Conservation (phyloP, 1,140 invertebrate genomes). For the Adoxophyes honmai region DNA sequence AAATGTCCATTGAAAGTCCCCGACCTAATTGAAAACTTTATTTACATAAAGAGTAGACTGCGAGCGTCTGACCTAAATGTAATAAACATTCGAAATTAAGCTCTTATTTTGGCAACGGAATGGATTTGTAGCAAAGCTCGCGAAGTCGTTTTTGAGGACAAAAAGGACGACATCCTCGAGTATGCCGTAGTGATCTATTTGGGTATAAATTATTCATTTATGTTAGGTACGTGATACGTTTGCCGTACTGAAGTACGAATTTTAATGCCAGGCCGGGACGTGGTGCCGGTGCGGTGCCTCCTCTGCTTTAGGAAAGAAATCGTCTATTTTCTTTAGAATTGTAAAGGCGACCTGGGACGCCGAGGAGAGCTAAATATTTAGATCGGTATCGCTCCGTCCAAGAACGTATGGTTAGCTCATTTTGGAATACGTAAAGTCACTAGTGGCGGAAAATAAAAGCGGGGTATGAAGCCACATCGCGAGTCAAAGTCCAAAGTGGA, state of each 20-base stretch:
- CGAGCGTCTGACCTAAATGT: not conserved
- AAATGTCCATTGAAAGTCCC: too few species aligned
- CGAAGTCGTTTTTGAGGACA: not conserved
- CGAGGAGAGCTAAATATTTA: too few species aligned
- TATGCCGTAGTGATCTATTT: conserved; percentile 26
- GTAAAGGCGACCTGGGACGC: too few species aligned
- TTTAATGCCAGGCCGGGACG: conserved; percentile 16
- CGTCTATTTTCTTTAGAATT: not conserved
- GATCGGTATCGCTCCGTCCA: too few species aligned
- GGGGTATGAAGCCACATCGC: too few species aligned
- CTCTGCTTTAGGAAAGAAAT: not conserved
- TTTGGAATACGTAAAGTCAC: too few species aligned
- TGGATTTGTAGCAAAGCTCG: not conserved
- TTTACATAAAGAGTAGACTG: too few species aligned
- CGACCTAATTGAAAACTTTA: too few species aligned
- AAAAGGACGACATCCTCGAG: not conserved
- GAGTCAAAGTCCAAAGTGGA: too few species aligned
- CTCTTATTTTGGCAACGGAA: conserved; percentile 3
- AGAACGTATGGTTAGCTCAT: too few species aligned
- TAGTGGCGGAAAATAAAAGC: too few species aligned
- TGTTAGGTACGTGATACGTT: conserved; percentile 25
- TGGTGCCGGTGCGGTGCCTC: not conserved
- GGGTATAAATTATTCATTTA: conserved; percentile 52
- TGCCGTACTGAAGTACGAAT: conserved; percentile 21
- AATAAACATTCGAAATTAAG: conserved; percentile 1